Evolutionary conservation across 2,888 invertebrate genomes (phyloP).

Genomic region (Sepiola atlantica): DNA sequence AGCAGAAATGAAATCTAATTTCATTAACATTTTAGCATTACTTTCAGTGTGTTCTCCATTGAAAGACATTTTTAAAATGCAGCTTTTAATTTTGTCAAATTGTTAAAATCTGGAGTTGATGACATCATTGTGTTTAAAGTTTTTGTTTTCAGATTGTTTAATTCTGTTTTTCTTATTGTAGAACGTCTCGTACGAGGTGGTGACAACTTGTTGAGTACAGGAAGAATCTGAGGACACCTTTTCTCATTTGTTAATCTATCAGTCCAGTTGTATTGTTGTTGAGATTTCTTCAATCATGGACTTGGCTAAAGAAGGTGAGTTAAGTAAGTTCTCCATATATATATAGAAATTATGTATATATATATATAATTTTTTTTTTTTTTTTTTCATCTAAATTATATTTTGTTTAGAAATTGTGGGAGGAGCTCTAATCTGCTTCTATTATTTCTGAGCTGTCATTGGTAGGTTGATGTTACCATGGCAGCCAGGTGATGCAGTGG

Average conservation of each 20-base stretch:
- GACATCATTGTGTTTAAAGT: background rate
- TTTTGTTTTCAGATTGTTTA: background rate
- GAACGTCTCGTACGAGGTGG: conserved; percentile 11
- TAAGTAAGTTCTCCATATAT: background rate
- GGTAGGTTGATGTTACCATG: conserved; percentile 45
- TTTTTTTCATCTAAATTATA: background rate
- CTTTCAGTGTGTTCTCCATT: no score
- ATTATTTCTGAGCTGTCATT: conserved; percentile 36
- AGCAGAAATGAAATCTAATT: no score
- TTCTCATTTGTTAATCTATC: background rate
- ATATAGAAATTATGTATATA: no score
- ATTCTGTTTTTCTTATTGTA: background rate
- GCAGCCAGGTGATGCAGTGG: conserved; percentile 33
- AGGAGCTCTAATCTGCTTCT: background rate
- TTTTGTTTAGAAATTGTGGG: conserved; percentile 20
- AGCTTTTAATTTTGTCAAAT: no score
- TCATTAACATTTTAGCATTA: no score
- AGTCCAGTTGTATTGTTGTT: background rate
- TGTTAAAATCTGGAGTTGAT: no score
- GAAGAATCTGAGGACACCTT: background rate
- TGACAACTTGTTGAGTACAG: conserved; percentile 18
- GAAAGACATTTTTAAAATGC: no score
- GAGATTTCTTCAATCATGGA: conserved; percentile 6
- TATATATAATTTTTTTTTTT: background rate
- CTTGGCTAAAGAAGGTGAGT: conserved; percentile 16